Evolutionary conservation across 2,113 vertebrate genomes (phyloP), one percentile per base, ranked within the genome.

Genomic region (Phrynosoma platyrhinos): DNA sequence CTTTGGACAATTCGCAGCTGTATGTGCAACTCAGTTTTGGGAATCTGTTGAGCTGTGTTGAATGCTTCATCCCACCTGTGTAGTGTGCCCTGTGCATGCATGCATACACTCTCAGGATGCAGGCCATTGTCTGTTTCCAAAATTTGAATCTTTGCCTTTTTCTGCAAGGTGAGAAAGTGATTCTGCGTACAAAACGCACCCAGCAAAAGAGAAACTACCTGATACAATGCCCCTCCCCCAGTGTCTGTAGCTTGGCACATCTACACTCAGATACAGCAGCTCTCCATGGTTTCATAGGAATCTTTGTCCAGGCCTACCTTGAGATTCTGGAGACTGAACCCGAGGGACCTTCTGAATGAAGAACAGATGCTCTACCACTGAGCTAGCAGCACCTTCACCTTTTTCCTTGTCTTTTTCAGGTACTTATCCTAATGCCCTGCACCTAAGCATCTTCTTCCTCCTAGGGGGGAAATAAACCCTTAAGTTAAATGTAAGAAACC

Each of bases 401-500:
- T 58, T 52, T 32, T 1, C 30, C 21, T 52, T 5, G 23, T 58
- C 47, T 16, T 6, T 18, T n/a, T 27, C 78, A 27, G 53, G 10
- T 47, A 16, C 86, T 74, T 25, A 23, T 30, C 55, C 55, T 14
- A 23, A 25, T 36, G 30, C 21, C 77, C 14, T 32, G 27, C 66
- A 16, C 52, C 27, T 27, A 18, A 64, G 66, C 53, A 32, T 36
- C 30, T 14, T n/a, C 72, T n/a, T 85, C 83, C 58, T 62, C 18
- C 40, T 21, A 76, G 72, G 55, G 40, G 55, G 40, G 76, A 85
- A 84, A n/a, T 52, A 53, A 62, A 12, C 58, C 58, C 83, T 62
- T 76, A 68, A 36, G 47, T 27, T 83, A 68, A 88, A 55, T 55
- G 23, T 83, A 66, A 88, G 81, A 88, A 88, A 88, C 87, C 87